Evolutionary conservation across 2,113 vertebrate genomes (phyloP).

Genomic region (Neogobius melanostomus): DNA sequence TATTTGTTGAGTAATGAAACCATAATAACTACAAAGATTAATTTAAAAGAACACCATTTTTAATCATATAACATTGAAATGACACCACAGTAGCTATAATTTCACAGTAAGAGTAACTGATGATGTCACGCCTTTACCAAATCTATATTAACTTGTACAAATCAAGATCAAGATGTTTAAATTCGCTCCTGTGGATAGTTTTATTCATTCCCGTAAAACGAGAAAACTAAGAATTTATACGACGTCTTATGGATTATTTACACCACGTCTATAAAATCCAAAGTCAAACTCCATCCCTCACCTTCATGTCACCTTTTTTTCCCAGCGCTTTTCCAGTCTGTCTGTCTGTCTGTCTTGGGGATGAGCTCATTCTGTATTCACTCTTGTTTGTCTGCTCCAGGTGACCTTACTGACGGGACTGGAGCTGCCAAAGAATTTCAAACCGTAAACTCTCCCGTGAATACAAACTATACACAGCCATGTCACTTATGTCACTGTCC

Average conservation of each 20-base stretch:
- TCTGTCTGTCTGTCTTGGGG: not conserved
- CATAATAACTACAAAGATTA: not conserved
- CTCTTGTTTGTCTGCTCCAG: conserved; percentile 70
- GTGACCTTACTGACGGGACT: conserved; percentile 92
- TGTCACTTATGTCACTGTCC: conserved; percentile 20
- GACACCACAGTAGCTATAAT: not conserved
- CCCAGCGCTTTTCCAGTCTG: not conserved
- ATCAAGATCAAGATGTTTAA: too few relatives aligned
- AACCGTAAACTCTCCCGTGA: conserved; percentile 60
- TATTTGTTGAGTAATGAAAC: not conserved
- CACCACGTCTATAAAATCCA: not conserved
- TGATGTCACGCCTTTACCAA: too few relatives aligned
- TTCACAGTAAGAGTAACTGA: not conserved
- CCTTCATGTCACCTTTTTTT: not conserved
- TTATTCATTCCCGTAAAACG: not conserved
- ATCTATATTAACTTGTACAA: too few relatives aligned
- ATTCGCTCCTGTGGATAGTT: not conserved
- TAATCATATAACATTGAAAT: not conserved
- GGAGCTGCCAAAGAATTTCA: conserved; percentile 86
- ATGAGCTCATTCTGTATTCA: not conserved
- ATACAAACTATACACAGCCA: conserved; percentile 21
- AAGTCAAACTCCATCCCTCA: not conserved
- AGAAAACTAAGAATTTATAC: not conserved
- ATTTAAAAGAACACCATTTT: not conserved
- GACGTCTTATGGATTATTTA: not conserved